These are phyloP conservation scores for Pollachius pollachius DNA, from an alignment of 2,113 vertebrate genomes.

Conservation along the genomic window DNA sequence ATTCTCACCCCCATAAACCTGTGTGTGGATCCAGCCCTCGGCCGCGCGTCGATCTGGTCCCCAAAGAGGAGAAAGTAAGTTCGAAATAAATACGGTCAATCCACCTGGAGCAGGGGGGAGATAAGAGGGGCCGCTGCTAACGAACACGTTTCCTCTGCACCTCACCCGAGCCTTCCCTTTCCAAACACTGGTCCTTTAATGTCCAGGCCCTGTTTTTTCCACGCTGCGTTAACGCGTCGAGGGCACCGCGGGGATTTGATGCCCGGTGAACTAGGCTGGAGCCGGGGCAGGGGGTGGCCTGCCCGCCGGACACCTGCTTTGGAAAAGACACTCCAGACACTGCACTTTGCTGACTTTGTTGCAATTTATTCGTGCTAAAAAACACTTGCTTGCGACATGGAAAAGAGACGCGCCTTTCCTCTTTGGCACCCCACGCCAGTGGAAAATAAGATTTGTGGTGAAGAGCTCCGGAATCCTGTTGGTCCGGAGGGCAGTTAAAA, in stretches of 20 bases:
- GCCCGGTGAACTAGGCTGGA: conserved; percentile 46
- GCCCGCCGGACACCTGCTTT: conserved; percentile 79
- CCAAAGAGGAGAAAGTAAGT: conserved; percentile 55
- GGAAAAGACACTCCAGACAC: conserved; percentile 67
- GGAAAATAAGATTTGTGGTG: conserved; percentile 63
- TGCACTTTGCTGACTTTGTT: conserved; percentile 67
- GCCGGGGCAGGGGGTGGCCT: conserved; percentile 18
- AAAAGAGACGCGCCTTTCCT: conserved; percentile 68
- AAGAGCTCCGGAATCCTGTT: conserved; percentile 60
- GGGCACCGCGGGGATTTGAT: conserved; percentile 75
- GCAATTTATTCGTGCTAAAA: conserved; percentile 55
- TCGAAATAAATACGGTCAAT: conserved; percentile 76
- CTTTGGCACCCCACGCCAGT: conserved; percentile 52
- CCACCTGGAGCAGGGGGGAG: conserved; percentile 83
- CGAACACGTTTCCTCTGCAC: conserved; percentile 91
- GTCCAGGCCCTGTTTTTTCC: conserved; percentile 86
- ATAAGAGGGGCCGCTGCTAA: conserved; percentile 94
- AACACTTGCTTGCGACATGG: conserved; percentile 63
- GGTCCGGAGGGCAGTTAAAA: conserved; percentile 37
- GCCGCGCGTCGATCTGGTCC: conserved; percentile 35
- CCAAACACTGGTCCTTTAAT: conserved; percentile 93
- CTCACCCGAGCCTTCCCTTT: conserved; percentile 93
- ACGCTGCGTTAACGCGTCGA: conserved; percentile 80
- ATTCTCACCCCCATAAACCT: conserved; percentile 51
- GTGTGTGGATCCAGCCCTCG: conserved; percentile 57